Conservation (phyloP, 2,797 vertebrate species). For the Liparis tanakae region DNA sequence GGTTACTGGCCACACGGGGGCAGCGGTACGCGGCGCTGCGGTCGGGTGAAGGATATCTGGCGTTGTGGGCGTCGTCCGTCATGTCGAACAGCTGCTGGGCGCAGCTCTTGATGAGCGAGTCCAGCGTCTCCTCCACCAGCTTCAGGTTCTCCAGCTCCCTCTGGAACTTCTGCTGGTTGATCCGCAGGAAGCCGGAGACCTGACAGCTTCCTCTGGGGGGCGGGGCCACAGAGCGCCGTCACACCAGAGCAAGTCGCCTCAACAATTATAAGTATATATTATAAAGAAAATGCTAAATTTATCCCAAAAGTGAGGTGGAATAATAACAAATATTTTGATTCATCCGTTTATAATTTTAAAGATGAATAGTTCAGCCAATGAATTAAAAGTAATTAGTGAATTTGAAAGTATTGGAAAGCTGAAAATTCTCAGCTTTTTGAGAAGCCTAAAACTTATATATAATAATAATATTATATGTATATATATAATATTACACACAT, state of each 20-base stretch:
- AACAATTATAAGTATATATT: too few species aligned
- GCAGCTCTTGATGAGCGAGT: conserved; percentile 90
- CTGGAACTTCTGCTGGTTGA: conserved; percentile 72
- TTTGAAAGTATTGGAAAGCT: too few species aligned
- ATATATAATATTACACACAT: too few species aligned
- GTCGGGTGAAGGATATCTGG: conserved; percentile 91
- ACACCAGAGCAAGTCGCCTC: too few species aligned
- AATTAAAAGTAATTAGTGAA: too few species aligned
- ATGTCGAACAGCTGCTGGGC: conserved; percentile 90
- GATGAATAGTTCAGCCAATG: neutral
- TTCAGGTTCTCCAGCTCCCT: conserved; percentile 86
- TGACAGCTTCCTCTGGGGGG: conserved; percentile 81
- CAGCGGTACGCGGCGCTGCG: neutral
- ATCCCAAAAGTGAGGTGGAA: too few species aligned
- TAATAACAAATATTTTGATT: neutral
- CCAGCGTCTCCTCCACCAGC: conserved; percentile 90
- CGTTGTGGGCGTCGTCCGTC: conserved; percentile 87
- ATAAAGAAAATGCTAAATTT: too few species aligned
- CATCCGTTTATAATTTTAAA: neutral
- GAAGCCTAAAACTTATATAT: too few species aligned
- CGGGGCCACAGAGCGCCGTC: neutral
- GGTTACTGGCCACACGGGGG: neutral
- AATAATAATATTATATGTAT: too few species aligned
- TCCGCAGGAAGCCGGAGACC: conserved; percentile 62
- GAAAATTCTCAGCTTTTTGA: too few species aligned